A percentile compares a stretch with the other conserved stretches of the same genome.
Evolutionary conservation across 2,888 invertebrate species (phyloP).

Genomic region (Calliscelio sp.): DNA sequence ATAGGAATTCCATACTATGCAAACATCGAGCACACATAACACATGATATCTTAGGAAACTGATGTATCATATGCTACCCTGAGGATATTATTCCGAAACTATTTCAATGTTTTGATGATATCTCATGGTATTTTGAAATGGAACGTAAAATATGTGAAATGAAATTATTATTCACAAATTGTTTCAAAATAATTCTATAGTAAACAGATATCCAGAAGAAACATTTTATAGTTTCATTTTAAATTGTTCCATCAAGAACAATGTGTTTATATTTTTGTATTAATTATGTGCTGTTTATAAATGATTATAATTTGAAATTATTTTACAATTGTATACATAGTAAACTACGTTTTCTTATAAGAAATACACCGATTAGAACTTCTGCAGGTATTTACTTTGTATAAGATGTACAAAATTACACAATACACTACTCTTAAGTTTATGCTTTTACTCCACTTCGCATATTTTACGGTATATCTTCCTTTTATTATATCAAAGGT

Average conservation of each 20-base stretch:
- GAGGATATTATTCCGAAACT: conserved; percentile 52
- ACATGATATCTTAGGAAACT: conserved; percentile 49
- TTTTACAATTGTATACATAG: too few species aligned
- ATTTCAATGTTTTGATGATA: conserved; percentile 61
- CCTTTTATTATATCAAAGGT: conserved; percentile 36
- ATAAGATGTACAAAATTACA: too few species aligned
- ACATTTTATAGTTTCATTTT: background rate
- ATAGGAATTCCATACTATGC: conserved; percentile 19
- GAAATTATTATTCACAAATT: conserved; percentile 49
- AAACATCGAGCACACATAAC: conserved; percentile 22
- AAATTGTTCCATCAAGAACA: too few species aligned
- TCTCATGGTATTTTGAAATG: conserved; percentile 33
- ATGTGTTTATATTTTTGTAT: too few species aligned
- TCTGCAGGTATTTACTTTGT: too few species aligned
- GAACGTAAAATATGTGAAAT: conserved; percentile 39
- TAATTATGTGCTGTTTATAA: too few species aligned
- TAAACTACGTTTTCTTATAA: too few species aligned
- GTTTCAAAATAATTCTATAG: conserved; percentile 38
- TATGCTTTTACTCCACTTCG: too few species aligned
- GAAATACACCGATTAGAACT: too few species aligned
- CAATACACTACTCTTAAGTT: too few species aligned
- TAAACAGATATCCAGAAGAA: conserved; percentile 20
- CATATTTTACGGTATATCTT: background rate
- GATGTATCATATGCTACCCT: conserved; percentile 44
- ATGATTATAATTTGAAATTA: too few species aligned